A percentile compares a stretch with the other conserved stretches of the same genome.
phyloP scores from a whole-genome alignment of 2,113 vertebrate species.

The Malurus cyaneus region DNA sequence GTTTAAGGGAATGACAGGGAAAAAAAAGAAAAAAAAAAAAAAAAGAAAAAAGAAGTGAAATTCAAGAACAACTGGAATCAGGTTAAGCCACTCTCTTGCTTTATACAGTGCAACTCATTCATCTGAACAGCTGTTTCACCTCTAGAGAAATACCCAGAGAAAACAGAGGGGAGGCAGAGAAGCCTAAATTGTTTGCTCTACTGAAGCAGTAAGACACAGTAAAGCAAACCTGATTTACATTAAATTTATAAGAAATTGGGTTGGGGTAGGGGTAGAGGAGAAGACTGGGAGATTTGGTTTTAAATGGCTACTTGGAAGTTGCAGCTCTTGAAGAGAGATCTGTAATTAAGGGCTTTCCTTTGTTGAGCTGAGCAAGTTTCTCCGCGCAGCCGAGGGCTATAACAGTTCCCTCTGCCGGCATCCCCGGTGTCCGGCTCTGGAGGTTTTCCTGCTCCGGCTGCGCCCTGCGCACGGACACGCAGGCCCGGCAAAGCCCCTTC shows the following conservation, averaged over 20 bases:
- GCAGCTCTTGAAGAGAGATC: not conserved
- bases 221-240: slow-evolving; percentile 21
- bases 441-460: not conserved
- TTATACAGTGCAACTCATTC: slow-evolving; percentile 46
- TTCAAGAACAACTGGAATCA: slow-evolving; percentile 55
- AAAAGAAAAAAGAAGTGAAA: not conserved
- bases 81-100: slow-evolving; percentile 28
- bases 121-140: slow-evolving; percentile 66
- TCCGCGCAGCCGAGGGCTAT: not conserved
- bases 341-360: slow-evolving; percentile 10
- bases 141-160: slow-evolving; percentile 53
- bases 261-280: not conserved
- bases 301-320: not conserved
- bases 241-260: not conserved
- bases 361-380: slow-evolving; percentile 30
- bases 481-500: not conserved
- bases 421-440: not conserved
- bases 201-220: slow-evolving; percentile 8
- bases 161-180: slow-evolving; percentile 24
- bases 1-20: not conserved
- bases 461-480: not conserved
- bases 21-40: not conserved
- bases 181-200: slow-evolving; percentile 40
- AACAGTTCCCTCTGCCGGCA: slow-evolving; percentile 52
- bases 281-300: not conserved